Evolutionary conservation across 2,113 vertebrate genomes (phyloP), one percentile per base, ranked within the genome.

Genomic region (Suricata suricatta): DNA sequence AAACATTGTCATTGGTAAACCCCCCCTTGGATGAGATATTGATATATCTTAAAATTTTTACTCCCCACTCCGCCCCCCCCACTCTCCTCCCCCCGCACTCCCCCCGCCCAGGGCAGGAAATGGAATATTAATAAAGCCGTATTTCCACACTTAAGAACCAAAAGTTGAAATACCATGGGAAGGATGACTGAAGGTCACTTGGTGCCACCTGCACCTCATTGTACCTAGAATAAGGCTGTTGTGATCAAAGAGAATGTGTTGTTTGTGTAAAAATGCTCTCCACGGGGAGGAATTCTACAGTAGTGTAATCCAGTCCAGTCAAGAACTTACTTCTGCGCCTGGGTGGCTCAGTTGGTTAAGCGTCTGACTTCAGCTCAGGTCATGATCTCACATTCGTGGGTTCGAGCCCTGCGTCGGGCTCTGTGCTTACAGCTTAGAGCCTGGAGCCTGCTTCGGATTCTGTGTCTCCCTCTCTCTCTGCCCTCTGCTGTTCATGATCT

Each of bases 1-100:
- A 90, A 90, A 57, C 17, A 27, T 3, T 35, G 23, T 85, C 76
- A 83, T 90, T 60, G 1, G 0, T 52, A 63, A 77, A 83, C 12
- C 17, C 44, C 17, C 63, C 77, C 72, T 31, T 77, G 41, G 74
- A 77, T 77, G 74, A 47, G 9, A 31, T 88, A 69, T 96, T 92
- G 71, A 82, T 84, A 90, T 85, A 86, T 94, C 68, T 60, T 95
- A 57, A 19, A 33, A 81, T 71, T 72, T 66, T 82, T 57, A 60
- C 57, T 23, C 57, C 21, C 57, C 47, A 29, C 44, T 57, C 19
- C 29, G 10, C 27, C 47, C 47, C 72, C 72, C 41, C 8, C 14
- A 14, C 52, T 52, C 52, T 15, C 14, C 29, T 7, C 44, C 44
- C 44, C 44, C 44, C 44, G 7, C 31, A 41, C 38, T 41, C 38